Base-by-base conservation (phyloP, 2,113 vertebrate species). In the Colius striatus region DNA sequence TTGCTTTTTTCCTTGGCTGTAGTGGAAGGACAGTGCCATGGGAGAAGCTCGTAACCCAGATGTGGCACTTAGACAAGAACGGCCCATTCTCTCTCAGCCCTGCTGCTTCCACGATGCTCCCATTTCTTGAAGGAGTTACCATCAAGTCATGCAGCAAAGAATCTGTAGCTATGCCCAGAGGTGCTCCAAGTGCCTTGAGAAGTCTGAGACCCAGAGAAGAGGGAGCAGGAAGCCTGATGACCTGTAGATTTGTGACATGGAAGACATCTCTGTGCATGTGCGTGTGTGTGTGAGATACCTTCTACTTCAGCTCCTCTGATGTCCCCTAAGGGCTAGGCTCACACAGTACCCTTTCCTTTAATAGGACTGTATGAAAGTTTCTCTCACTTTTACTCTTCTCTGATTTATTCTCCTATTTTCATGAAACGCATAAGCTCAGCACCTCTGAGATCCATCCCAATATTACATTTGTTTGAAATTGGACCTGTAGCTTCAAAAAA, bases 391-490 rank as follows among this genome's bases (percentile, higher is more conserved):
- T n/a, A 61, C 53, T 84, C 27, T 87, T 84, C 50, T 72, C 71
- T 77, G 63, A 67, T 84, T 50, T 66, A 83, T 58, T 9, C 22
- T 11, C 11, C 12, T 62, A 19, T 90, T 88, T 95, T 88, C 63
- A 55, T 32, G 50, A 72, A 85, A 82, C 54, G 51, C 0, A 0
- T 54, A 60, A 43, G 43, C 58, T 72, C 50, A 80, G 32, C 17
- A 45, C 55, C 57, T 84, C 68, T 67, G 51, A 86, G 53, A 63
- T 77, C 58, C 57, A 85, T 68, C 17, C 19, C 51, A 58, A 17
- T 27, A n/a, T 58, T 14, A 66, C 19, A 19, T 67, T 90, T 67
- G 20, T 86, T 88, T 83, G 55, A 92, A 88, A 92, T 30, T 67
- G 51, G 20, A 36, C 62, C 41, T 58, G 17, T 67, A 73, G 20